Base-by-base conservation (phyloP, 2,113 vertebrate genomes). In the Sapayoa aenigma region DNA sequence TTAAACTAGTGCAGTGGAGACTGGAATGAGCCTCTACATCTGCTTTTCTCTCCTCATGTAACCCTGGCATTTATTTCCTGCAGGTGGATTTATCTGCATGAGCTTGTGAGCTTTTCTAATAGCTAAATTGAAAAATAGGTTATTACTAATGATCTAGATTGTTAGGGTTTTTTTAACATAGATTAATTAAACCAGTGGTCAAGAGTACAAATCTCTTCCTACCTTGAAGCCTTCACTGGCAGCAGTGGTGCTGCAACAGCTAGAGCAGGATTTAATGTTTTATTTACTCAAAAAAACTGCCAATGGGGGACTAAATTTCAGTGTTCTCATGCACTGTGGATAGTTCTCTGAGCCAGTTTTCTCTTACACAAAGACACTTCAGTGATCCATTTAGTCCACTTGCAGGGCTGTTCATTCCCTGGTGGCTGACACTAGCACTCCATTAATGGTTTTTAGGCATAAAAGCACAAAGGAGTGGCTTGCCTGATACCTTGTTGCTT, bases 11-110 rank as follows among this genome's bases (percentile, higher is more conserved):
- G 24, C 65, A 67, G 59, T 20, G 55, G 60, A 71, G 60, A 35
- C 44, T 15, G 47, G 63, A 93, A 41, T 31, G 41, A 94, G 18
- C 30, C 44, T 93, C 62, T 73, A 53, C 46, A 89, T 42, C 65
- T 89, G 47, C 49, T 87, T 89, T 76, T 63, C 66, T 92, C 30
- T 93, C 60, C 83, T 88, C 4, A 2, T 74, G 25, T 92, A 87
- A 94, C 53, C 58, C 74, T 86, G 47, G 50, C 75, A 56, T 69
- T 95, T 94, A 47, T 85, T 94, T 95, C 58, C 58, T 92, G 85
- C 65, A 86, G 53, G 46, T 90, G 53, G 65, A 25, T 27, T 83
- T 97, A 92, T 15, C 93, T 97, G 63, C 80, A 62, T 86, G 86
- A 90, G 71, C 72, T 92, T 35, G 46, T 78, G 71, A 91, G 78